These are phyloP conservation scores for Saturnia japonica DNA, from an alignment of 2,888 invertebrate species.

Conservation along the genomic window DNA sequence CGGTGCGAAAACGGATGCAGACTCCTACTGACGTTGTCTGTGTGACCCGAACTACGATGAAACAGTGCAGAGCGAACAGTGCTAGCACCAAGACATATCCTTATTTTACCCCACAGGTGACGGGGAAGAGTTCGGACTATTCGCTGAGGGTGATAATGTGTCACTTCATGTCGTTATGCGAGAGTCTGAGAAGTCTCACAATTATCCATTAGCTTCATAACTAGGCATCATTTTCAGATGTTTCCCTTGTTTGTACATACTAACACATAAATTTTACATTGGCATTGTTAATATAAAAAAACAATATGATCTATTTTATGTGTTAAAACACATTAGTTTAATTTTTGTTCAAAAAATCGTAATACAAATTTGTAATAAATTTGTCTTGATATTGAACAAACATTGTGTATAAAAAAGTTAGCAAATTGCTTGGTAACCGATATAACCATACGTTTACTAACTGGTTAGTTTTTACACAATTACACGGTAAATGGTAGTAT, in stretches of 20 bases:
- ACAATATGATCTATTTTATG: not conserved
- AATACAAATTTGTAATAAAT: not conserved
- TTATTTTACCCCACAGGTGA: no score
- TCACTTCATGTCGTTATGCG: no score
- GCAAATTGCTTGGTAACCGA: slow-evolving; percentile 3
- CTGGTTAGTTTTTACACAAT: slow-evolving; percentile 12
- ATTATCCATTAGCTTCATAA: no score
- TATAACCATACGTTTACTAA: slow-evolving; percentile 7
- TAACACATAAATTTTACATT: not conserved
- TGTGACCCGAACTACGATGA: no score
- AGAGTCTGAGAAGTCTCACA: no score
- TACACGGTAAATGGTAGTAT: slow-evolving; percentile 1
- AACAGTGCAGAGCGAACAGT: no score
- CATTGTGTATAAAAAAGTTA: not conserved
- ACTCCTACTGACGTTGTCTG: no score
- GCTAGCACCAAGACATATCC: no score
- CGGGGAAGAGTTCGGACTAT: no score
- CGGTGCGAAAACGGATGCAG: no score
- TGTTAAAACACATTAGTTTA: no score
- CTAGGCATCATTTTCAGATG: not conserved
- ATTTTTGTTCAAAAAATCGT: not conserved
- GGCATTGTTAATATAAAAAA: not conserved
- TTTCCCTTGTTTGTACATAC: not conserved
- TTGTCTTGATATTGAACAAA: not conserved
- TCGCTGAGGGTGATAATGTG: no score